Conservation (phyloP, 2,888 invertebrate genomes). For the Folsomia manolachei region DNA sequence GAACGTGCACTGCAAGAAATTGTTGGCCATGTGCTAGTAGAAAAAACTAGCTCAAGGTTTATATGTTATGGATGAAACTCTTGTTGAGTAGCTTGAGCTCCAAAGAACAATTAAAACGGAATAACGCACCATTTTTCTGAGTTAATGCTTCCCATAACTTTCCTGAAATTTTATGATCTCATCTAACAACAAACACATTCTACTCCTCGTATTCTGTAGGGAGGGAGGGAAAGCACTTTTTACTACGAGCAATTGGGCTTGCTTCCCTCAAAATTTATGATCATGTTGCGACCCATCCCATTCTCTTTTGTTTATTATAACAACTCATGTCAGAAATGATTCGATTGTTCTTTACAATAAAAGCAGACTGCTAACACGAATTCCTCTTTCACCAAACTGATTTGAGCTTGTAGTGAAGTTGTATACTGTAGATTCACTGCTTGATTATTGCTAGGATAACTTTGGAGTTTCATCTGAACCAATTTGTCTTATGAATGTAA, state of each 20-base stretch:
- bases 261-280: conserved; percentile 20
- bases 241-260: background rate
- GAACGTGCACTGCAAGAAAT: too few relatives aligned
- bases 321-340: conserved; percentile 24
- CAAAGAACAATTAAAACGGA: conserved; percentile 18
- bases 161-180: conserved; percentile 17
- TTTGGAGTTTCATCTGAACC: too few relatives aligned
- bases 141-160: conserved; percentile 21
- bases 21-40: too few relatives aligned
- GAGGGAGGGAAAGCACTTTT: background rate
- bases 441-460: too few relatives aligned
- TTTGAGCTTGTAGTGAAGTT: too few relatives aligned
- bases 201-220: background rate
- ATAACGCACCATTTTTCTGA: conserved; percentile 17
- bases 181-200: background rate
- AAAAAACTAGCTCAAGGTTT: too few relatives aligned
- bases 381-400: too few relatives aligned
- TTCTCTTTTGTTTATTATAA: conserved; percentile 26
- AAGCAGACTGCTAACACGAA: background rate
- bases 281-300: conserved; percentile 21
- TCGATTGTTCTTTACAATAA: background rate
- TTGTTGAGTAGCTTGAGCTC: conserved; percentile 6
- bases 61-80: conserved; percentile 4
- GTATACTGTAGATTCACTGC: too few relatives aligned
- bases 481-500: too few relatives aligned